These are phyloP conservation scores for Malurus leucopterus DNA, from an alignment of 2,797 vertebrate genomes.

Conservation along the genomic window DNA sequence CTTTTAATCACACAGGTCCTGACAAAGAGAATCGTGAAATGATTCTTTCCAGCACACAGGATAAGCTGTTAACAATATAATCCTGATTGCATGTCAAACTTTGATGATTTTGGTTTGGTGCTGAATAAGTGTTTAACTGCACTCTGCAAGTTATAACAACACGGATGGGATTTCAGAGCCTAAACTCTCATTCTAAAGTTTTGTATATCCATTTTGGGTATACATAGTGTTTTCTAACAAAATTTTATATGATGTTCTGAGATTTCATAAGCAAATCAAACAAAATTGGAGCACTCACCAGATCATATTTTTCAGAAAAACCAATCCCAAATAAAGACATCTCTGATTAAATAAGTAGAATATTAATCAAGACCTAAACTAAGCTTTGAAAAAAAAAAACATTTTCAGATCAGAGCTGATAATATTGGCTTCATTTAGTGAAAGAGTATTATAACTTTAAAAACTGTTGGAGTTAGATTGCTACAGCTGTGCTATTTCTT, in stretches of 20 bases:
- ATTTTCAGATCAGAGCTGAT: not conserved
- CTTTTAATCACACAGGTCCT: slow-evolving; percentile 34
- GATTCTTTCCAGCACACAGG: not conserved
- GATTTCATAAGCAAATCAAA: not conserved
- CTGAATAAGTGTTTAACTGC: slow-evolving; percentile 5
- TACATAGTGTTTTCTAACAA: not conserved
- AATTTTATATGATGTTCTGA: not conserved
- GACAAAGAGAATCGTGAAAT: slow-evolving; percentile 11
- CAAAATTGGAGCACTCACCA: not conserved
- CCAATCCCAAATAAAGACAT: not conserved
- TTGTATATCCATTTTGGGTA: not conserved
- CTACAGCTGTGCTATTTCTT: not conserved
- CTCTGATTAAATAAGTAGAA: not conserved
- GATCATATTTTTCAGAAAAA: not conserved
- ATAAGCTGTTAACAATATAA: slow-evolving; percentile 34
- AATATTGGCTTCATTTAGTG: not conserved
- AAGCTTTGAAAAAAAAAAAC: not conserved
- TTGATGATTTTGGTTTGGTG: not conserved
- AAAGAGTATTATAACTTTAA: not conserved
- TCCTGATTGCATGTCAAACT: slow-evolving; percentile 19
- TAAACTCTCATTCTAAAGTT: not conserved
- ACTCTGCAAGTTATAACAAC: not conserved
- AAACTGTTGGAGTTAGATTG: not conserved
- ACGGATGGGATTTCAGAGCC: not conserved
- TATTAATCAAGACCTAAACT: not conserved